phyloP scores from a whole-genome alignment of 2,113 vertebrate genomes.

The Crotalus helleri region DNA sequence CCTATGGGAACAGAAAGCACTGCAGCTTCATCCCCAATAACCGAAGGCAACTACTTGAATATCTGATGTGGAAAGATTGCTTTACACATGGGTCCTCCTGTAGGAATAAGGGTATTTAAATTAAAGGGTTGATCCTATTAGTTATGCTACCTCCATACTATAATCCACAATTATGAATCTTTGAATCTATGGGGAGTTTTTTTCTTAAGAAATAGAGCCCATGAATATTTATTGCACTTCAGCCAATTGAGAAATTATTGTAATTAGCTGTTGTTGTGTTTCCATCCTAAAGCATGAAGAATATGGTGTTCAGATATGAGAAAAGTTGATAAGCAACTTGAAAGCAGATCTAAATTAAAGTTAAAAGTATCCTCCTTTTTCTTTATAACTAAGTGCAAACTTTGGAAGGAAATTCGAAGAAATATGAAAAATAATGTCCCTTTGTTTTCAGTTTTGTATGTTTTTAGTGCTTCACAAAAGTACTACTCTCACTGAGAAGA shows the following conservation, averaged over 20 bases:
- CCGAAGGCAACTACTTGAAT: not conserved
- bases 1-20: not conserved
- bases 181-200: not conserved
- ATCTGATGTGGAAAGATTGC: not conserved
- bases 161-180: not conserved
- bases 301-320: not conserved
- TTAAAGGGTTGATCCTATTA: not conserved
- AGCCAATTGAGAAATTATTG: not conserved
- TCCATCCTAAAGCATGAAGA: not conserved
- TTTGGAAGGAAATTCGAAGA: not conserved
- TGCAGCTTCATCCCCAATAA: not conserved
- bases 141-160: not conserved
- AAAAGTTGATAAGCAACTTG: not conserved
- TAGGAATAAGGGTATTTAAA: not conserved
- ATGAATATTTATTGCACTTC: not conserved
- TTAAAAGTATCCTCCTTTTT: not conserved
- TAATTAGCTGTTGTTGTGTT: not conserved
- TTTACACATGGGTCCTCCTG: not conserved
- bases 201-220: not conserved
- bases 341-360: not conserved
- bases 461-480: not conserved
- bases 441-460: not conserved
- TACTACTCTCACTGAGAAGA: not conserved
- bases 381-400: not conserved
- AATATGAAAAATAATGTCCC: not conserved